These are phyloP conservation scores for Mareca strepera DNA, from an alignment of 2,797 vertebrate genomes.

Conservation along the genomic window DNA sequence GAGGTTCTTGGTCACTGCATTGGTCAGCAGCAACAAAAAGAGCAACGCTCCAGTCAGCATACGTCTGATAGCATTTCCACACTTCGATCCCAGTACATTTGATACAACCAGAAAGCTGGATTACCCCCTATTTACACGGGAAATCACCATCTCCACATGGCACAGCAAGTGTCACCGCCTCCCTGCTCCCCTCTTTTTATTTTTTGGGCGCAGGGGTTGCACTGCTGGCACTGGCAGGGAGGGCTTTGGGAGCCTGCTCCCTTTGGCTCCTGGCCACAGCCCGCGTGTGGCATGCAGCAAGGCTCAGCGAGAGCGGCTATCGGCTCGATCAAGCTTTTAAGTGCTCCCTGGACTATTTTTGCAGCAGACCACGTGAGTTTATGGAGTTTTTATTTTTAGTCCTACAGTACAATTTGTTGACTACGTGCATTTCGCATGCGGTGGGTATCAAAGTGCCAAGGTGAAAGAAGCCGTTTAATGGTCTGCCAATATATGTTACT, in stretches of 20 bases:
- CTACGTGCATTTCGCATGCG: neutral
- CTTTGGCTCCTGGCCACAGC: neutral
- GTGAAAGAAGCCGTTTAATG: neutral
- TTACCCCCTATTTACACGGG: neutral
- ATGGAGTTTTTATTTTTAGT: slow-evolving; percentile 59
- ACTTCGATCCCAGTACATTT: neutral
- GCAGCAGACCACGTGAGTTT: neutral
- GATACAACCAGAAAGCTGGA: neutral
- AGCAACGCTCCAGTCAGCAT: neutral
- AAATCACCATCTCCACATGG: neutral
- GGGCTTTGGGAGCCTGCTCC: neutral
- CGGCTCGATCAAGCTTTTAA: neutral
- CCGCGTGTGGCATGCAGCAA: neutral
- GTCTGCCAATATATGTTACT: slow-evolving; percentile 8
- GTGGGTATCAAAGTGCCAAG: neutral
- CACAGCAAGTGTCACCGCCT: neutral
- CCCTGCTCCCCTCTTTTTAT: neutral
- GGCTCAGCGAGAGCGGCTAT: neutral
- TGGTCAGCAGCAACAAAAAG: neutral
- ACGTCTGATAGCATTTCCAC: neutral
- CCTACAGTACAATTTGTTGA: neutral
- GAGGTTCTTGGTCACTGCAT: neutral
- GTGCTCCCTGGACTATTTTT: slow-evolving; percentile 13
- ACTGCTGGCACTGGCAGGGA: neutral
- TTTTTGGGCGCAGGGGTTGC: neutral